Conservation (phyloP, 1,140 invertebrate genomes). For the Eurosta solidaginis region DNA sequence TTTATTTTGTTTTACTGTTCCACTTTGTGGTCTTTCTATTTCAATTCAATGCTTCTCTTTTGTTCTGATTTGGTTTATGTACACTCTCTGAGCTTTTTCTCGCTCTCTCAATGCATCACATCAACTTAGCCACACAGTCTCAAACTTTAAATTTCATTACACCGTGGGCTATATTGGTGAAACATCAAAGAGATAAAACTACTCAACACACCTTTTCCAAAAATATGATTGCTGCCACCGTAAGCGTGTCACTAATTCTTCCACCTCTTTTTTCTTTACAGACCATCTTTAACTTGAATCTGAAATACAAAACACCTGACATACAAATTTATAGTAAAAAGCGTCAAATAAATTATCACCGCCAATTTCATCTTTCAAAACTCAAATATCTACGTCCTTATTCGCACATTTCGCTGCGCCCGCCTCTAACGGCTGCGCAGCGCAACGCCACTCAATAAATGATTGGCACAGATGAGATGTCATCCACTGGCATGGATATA, state of each 20-base stretch:
- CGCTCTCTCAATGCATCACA: too few species aligned
- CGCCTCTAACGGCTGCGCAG: not conserved
- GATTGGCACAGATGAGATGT: conserved; percentile 59
- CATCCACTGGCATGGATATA: conserved; percentile 71
- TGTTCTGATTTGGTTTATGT: too few species aligned
- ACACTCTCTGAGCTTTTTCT: too few species aligned
- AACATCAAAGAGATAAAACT: too few species aligned
- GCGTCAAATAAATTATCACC: not conserved
- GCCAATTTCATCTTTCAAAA: not conserved
- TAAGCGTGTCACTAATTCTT: not conserved
- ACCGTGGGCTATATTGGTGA: too few species aligned
- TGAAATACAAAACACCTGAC: not conserved
- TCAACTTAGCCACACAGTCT: too few species aligned
- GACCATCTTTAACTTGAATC: not conserved
- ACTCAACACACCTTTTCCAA: too few species aligned
- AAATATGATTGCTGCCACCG: not conserved
- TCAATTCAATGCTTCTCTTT: too few species aligned
- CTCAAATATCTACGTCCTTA: not conserved
- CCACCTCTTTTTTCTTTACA: not conserved
- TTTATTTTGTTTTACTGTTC: too few species aligned
- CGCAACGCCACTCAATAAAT: conserved; percentile 39
- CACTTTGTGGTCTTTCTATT: too few species aligned
- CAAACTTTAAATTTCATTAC: too few species aligned
- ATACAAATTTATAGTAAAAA: not conserved
- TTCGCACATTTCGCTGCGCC: not conserved